phyloP scores from a whole-genome alignment of 2,888 invertebrate genomes.

The Drosophila multiciliata region DNA sequence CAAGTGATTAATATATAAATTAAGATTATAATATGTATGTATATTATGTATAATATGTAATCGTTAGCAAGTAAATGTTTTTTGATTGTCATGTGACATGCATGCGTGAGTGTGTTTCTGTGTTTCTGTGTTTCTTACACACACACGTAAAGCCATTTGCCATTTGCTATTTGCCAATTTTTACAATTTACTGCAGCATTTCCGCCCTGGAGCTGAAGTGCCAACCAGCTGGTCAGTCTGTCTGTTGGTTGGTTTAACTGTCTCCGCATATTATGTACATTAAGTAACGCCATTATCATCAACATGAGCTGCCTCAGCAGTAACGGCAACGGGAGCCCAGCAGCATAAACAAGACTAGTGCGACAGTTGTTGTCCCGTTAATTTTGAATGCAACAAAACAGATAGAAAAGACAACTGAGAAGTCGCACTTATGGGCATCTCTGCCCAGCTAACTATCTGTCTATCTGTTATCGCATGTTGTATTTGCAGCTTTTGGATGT shows the following conservation, averaged over 20 bases:
- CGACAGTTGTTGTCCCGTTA: constrained; percentile 46
- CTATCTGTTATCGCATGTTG: constrained; percentile 9
- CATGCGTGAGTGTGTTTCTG: constrained; percentile 7
- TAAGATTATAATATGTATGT: neutral
- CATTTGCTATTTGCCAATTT: constrained; percentile 52
- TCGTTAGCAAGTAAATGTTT: constrained; percentile 17
- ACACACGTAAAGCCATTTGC: constrained; percentile 30
- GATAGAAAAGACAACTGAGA: constrained; percentile 11
- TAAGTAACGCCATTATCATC: constrained; percentile 59
- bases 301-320: constrained; percentile 9
- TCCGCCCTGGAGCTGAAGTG: constrained; percentile 51
- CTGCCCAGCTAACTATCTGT: constrained; percentile 1
- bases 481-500: constrained; percentile 53
- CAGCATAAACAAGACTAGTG: constrained; percentile 64
- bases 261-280: constrained; percentile 49
- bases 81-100: constrained; percentile 30
- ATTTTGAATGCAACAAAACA: constrained; percentile 37
- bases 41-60: too few species aligned
- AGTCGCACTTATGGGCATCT: constrained; percentile 30
- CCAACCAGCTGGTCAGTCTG: constrained; percentile 40
- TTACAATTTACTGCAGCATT: constrained; percentile 46
- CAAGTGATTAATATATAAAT: neutral
- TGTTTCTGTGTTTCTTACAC: neutral
- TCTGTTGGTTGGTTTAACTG: constrained; percentile 53
- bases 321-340: constrained; percentile 43